Evolutionary conservation across 2,797 vertebrate species (phyloP).

Genomic region (Nannoperca obscura): DNA sequence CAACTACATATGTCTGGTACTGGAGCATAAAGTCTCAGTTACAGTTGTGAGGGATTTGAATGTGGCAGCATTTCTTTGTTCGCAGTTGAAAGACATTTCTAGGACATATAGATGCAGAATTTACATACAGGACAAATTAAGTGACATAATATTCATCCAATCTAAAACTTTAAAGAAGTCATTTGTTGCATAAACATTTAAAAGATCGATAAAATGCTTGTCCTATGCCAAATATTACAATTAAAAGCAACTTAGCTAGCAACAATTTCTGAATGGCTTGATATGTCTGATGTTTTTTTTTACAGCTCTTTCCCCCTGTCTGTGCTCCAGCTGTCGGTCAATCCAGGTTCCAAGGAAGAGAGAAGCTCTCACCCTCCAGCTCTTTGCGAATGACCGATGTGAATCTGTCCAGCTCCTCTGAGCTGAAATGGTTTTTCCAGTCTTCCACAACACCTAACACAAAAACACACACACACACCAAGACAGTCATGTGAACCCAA

Average conservation of each 20-base stretch:
- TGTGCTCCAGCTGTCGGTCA: constrained; percentile 22
- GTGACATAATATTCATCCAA: neutral
- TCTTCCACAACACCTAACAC: constrained; percentile 71
- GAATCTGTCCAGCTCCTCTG: constrained; percentile 66
- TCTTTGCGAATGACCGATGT: constrained; percentile 63
- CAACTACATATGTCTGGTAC: neutral
- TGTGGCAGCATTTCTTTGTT: neutral
- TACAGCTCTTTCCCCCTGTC: neutral
- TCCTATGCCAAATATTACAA: neutral
- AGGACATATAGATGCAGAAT: neutral
- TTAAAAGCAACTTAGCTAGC: neutral
- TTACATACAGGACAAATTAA: neutral
- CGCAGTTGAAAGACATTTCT: neutral
- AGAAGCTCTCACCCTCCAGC: constrained; percentile 61
- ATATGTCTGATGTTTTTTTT: neutral
- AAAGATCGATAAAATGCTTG: neutral
- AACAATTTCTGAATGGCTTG: neutral
- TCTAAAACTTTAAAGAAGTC: neutral
- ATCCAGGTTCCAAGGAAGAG: constrained; percentile 68
- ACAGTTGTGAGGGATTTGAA: neutral
- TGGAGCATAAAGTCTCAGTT: neutral
- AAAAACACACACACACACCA: constrained; percentile 35
- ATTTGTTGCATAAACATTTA: neutral
- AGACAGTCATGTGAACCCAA: constrained; percentile 19
- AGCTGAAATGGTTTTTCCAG: constrained; percentile 78